Base-by-base conservation (phyloP, 2,797 vertebrate genomes). In the Chloroceryle inda region DNA sequence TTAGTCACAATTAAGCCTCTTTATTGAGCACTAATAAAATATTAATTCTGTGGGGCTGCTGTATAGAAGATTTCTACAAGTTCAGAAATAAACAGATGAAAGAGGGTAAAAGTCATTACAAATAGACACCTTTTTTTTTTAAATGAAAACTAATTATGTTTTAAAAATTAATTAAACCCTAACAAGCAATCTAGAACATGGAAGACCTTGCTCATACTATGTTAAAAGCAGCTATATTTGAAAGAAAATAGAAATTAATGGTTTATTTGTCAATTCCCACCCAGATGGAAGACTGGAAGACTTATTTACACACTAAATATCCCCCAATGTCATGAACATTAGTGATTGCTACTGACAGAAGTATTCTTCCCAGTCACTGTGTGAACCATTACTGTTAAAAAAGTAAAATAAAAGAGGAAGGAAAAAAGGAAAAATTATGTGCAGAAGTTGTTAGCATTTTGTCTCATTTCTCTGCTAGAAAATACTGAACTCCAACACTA, bases 1-100 rank as follows among this genome's bases (percentile, higher is more conserved):
- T 91, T 85, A 87, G 55, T 94, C 77, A 93, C 77, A 86, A 73
- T 82, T 94, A 93, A 86, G 44, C 31, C 24, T 66, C 27, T 78
- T 89, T 88, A 78, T 49, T 73, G 66, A 76, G 4, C 80, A 35
- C 52, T 72, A 29, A 73, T 67, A 79, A 92, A 94, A 75, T 75
- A 90, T 21, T 90, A 68, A 89, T 91, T 94, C 66, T 49, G 40
- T 74, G 62, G 11, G 35, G 11, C 29, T 93, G 37, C 37, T 87
- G 37, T 23, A 63, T 56, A 38, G 37, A 50, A 76, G 49, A 50
- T 76, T 79, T 89, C 23, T 55, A 14, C n/a, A 87, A 69, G 44
- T 79, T 82, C 42, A 87, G 45, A 91, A 85, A 42, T 35, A 71
- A 82, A 40, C 10, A 62, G 21, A 59, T 93, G 27, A 59, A 91